Evolutionary conservation across 2,888 invertebrate species (phyloP).

Genomic region (Formica aserva): DNA sequence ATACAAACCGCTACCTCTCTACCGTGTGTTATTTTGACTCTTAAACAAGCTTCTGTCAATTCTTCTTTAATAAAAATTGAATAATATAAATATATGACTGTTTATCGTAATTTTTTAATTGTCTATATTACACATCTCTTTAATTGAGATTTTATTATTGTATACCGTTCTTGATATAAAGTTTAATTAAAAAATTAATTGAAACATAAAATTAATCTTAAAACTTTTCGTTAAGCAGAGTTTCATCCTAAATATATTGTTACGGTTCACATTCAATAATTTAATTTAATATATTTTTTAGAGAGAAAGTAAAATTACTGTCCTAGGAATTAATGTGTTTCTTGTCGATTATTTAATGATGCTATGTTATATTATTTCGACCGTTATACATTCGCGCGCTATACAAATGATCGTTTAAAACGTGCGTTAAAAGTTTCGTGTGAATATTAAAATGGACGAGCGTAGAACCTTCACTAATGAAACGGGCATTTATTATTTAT

Average conservation of each 20-base stretch:
- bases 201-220: neutral
- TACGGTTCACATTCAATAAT: neutral
- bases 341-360: neutral
- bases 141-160: neutral
- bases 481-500: conserved; percentile 44
- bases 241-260: neutral
- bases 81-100: neutral
- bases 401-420: conserved; percentile 20
- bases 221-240: neutral
- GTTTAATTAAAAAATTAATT: neutral
- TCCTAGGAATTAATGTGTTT: neutral
- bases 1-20: neutral
- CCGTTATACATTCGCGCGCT: neutral
- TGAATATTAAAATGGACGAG: conserved; percentile 11
- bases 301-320: neutral
- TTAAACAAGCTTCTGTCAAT: neutral
- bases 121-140: neutral
- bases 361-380: neutral
- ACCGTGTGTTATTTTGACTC: neutral
- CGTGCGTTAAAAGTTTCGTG: conserved; percentile 1
- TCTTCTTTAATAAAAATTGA: neutral
- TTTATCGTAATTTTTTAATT: neutral
- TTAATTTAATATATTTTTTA: neutral
- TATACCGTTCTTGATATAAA: neutral
- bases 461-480: conserved; percentile 28